Base-by-base conservation (phyloP, 2,113 vertebrate species). In the Scortum barcoo region DNA sequence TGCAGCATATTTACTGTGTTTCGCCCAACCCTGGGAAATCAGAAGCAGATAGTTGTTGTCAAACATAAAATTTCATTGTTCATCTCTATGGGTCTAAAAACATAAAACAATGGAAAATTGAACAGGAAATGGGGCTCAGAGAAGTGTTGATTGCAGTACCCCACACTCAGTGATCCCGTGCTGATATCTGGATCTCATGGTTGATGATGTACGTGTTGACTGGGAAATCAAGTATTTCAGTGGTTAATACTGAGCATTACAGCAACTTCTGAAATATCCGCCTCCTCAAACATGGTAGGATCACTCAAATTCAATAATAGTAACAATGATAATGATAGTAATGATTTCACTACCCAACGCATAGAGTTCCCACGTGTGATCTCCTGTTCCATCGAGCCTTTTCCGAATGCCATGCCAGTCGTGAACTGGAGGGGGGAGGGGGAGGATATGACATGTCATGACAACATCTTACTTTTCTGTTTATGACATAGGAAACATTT, bases 81-180 rank as follows among this genome's bases (percentile, higher is more conserved):
- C 42, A 62, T 33, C 13, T 53, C 22, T n/a, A 9, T 46, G 2
- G 5, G 26, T 78, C 13, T 20, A 12, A 36, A 33, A 9, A 22
- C 42, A 44, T 60, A 10, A 40, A 33, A 28, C 20, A 38, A 46
- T 57, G 24, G 2, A 68, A 51, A 3, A n/a, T n/a, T n/a, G n/a
- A n/a, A n/a, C n/a, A n/a, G n/a, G n/a, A n/a, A n/a, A n/a, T n/a
- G n/a, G n/a, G 2, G 3, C 28, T 56, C 7, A 40, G 51, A 48
- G 5, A 22, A 16, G n/a, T 33, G 17, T 42, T 46, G 48, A 30
- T 46, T 60, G 16, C 12, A 67, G 28, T 85, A 85, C 89, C 84
- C 0, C 3, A 20, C 3, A 17, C 20, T 10, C 57, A 10, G 22
- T 36, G 42, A 5, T n/a, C 30, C 33, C 16, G 4, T 30, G 8